phyloP scores from a whole-genome alignment of 2,797 vertebrate genomes.

The Borostomias antarcticus region DNA sequence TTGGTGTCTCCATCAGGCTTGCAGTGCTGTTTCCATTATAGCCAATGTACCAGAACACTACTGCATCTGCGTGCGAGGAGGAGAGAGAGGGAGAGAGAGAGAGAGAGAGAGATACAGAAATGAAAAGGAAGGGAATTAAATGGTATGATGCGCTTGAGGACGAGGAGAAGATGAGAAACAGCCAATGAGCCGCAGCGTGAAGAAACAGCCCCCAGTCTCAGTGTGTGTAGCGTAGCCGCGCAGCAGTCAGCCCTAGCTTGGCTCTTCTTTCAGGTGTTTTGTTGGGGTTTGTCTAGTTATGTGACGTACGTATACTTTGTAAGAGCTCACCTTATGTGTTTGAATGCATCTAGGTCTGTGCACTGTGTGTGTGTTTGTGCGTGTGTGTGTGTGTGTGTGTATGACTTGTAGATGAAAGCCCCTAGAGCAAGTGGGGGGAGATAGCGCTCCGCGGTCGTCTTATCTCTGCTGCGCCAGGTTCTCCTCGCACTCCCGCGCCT shows the following conservation, averaged over 20 bases:
- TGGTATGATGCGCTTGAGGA: background rate
- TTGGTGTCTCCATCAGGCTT: background rate
- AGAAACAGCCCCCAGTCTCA: background rate
- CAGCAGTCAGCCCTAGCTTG: too few species aligned
- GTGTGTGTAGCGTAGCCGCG: background rate
- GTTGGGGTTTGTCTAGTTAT: background rate
- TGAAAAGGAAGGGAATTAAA: background rate
- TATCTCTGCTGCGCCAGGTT: constrained; percentile 34
- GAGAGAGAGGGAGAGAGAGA: background rate
- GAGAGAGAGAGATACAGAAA: background rate
- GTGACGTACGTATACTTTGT: too few species aligned
- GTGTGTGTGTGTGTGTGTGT: background rate
- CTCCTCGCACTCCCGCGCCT: constrained; percentile 16
- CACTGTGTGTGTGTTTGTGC: background rate
- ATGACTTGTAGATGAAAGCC: background rate
- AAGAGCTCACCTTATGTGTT: background rate
- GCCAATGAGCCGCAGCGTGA: background rate
- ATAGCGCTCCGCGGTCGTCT: background rate
- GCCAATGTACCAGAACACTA: constrained; percentile 1
- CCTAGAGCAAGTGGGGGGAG: background rate
- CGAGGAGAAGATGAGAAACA: background rate
- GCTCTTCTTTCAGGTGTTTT: background rate
- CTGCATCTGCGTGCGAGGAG: background rate
- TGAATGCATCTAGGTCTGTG: background rate
- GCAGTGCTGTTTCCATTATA: background rate